Percentiles rank a stretch among this genome's conserved stretches.
phyloP scores from a whole-genome alignment of 2,888 invertebrate genomes.

The Deroplatys truncata region DNA sequence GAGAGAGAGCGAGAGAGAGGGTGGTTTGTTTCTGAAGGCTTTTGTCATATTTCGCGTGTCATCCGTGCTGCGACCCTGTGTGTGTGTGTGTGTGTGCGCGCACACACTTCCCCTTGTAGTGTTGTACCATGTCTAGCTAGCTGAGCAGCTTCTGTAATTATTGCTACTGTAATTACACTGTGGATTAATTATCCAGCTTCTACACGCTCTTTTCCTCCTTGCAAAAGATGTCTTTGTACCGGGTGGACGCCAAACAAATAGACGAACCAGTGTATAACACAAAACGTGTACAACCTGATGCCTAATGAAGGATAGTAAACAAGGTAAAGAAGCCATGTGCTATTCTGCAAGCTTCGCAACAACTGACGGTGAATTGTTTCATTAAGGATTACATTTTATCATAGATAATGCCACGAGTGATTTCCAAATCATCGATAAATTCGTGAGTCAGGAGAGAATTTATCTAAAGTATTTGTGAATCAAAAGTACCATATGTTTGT shows the following conservation, averaged over 20 bases:
- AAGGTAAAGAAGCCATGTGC: not conserved
- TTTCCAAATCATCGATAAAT: too few relatives aligned
- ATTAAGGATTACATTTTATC: too few relatives aligned
- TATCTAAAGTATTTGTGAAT: too few relatives aligned
- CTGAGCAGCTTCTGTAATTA: slow-evolving; percentile 11
- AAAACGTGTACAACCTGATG: not conserved
- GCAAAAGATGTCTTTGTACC: slow-evolving; percentile 14
- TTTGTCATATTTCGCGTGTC: slow-evolving; percentile 18
- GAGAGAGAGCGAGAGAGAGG: not conserved
- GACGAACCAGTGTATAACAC: not conserved
- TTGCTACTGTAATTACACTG: slow-evolving; percentile 17
- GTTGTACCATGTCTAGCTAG: not conserved
- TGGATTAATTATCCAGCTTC: slow-evolving; percentile 17
- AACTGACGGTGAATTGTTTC: not conserved
- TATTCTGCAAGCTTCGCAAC: not conserved
- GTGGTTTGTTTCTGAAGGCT: slow-evolving; percentile 15
- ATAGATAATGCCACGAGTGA: too few relatives aligned
- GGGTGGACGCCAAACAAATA: not conserved
- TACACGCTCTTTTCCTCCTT: slow-evolving; percentile 17
- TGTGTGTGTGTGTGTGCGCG: not conserved
- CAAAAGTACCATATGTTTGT: too few relatives aligned
- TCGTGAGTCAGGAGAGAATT: too few relatives aligned
- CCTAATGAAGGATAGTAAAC: not conserved
- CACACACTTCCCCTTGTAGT: not conserved
- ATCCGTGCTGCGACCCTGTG: not conserved